Evolutionary conservation across 2,113 vertebrate species (phyloP).

Genomic region (Baryphthengus martii): DNA sequence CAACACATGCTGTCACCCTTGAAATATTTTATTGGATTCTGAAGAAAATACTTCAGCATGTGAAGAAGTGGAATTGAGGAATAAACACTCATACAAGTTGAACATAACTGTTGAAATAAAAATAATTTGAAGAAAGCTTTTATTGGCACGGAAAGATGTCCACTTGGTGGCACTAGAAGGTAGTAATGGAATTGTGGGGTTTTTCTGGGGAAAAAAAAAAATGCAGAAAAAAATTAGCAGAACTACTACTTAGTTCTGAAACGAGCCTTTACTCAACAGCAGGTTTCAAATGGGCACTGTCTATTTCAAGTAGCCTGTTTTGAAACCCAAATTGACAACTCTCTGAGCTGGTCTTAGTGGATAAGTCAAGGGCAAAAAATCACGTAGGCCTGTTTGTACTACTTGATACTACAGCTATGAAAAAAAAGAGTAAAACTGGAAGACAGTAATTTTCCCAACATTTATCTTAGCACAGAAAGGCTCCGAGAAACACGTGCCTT

Average conservation of each 20-base stretch:
- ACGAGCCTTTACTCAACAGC: neutral
- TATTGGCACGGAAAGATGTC: neutral
- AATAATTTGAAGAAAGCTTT: neutral
- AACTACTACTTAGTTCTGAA: neutral
- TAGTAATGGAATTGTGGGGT: neutral
- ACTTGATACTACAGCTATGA: fast-evolving
- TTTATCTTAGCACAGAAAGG: neutral
- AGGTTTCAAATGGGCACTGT: fast-evolving
- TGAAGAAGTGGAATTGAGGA: neutral
- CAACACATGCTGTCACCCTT: neutral
- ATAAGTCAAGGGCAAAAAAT: fast-evolving
- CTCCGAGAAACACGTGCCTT: neutral
- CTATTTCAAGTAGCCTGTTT: fast-evolving
- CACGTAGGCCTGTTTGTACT: fast-evolving
- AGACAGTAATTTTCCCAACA: fast-evolving
- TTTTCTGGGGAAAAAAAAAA: neutral
- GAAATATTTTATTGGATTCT: neutral
- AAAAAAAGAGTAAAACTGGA: neutral
- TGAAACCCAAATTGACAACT: too few relatives aligned
- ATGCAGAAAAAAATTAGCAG: neutral
- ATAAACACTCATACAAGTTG: neutral
- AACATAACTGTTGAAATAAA: neutral
- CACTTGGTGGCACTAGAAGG: conserved; percentile 15
- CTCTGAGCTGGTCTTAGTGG: fast-evolving
- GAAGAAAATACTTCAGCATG: neutral